Conservation (phyloP, 2,797 vertebrate genomes). For the Gymnocypris eckloni region DNA sequence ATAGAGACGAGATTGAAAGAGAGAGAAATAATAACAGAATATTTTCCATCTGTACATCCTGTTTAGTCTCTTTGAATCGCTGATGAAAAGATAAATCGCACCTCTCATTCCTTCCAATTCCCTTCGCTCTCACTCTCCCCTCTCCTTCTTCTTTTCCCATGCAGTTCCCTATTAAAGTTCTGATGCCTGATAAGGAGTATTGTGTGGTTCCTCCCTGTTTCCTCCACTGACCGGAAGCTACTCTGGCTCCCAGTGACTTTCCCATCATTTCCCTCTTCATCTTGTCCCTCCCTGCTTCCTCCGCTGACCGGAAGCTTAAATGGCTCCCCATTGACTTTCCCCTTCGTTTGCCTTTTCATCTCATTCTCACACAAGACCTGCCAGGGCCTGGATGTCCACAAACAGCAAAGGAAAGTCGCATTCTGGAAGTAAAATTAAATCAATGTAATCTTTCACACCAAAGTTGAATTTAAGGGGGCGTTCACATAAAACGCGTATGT, state of each 20-base stretch:
- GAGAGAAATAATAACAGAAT: constrained; percentile 47
- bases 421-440: too few species aligned
- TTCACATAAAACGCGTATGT: not conserved
- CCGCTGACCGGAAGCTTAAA: constrained; percentile 36
- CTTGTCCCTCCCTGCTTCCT: constrained; percentile 49
- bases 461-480: not conserved
- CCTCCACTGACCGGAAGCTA: constrained; percentile 43
- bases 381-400: not conserved
- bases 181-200: constrained; percentile 55
- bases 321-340: constrained; percentile 6
- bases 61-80: constrained; percentile 57
- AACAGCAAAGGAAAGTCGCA: too few species aligned
- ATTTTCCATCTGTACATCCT: constrained; percentile 55
- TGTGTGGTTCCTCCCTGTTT: constrained; percentile 51
- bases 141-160: constrained; percentile 47
- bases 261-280: constrained; percentile 1
- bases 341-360: not conserved
- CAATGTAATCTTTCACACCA: not conserved
- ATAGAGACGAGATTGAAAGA: not conserved
- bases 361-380: constrained; percentile 1
- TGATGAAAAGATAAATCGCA: constrained; percentile 52
- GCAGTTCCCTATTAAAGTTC: constrained; percentile 38
- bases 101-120: constrained; percentile 41
- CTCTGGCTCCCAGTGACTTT: not conserved
- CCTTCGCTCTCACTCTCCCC: constrained; percentile 34